Percentiles rank a stretch among this genome's conserved stretches.
Evolutionary conservation across 2,797 vertebrate genomes (phyloP).

Genomic region (Spinibarbus caldwelli): DNA sequence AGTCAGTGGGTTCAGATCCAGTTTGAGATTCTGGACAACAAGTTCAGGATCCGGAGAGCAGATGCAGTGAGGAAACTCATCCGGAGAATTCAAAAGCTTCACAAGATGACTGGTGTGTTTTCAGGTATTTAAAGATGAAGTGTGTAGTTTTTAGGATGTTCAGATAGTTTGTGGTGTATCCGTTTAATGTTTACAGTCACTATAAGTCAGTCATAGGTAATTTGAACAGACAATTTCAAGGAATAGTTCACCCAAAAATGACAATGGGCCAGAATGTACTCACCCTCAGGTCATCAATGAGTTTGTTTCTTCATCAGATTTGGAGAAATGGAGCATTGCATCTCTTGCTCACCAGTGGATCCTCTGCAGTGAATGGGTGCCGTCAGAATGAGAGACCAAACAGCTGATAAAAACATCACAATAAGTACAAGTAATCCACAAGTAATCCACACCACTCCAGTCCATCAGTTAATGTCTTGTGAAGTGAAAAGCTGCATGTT

Average conservation of each 20-base stretch:
- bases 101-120: background rate
- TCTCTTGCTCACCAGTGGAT: background rate
- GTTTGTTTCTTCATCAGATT: background rate
- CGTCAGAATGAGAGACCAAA: too few species aligned
- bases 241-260: background rate
- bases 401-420: too few species aligned
- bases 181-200: background rate
- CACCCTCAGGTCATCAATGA: background rate
- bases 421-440: too few species aligned
- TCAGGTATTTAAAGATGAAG: slow-evolving; percentile 1
- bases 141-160: background rate
- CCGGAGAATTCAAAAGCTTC: background rate
- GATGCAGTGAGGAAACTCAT: background rate
- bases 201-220: background rate
- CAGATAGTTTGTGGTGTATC: background rate
- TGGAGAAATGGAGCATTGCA: background rate
- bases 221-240: background rate
- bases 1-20: slow-evolving; percentile 26
- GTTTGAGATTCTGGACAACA: background rate
- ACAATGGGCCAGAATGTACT: background rate
- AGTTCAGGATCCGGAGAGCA: background rate
- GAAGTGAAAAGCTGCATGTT: too few species aligned
- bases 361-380: too few species aligned
- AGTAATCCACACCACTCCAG: too few species aligned
- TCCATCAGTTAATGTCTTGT: background rate